phyloP scores from a whole-genome alignment of 2,113 vertebrate genomes.

The Cyanistes caeruleus region DNA sequence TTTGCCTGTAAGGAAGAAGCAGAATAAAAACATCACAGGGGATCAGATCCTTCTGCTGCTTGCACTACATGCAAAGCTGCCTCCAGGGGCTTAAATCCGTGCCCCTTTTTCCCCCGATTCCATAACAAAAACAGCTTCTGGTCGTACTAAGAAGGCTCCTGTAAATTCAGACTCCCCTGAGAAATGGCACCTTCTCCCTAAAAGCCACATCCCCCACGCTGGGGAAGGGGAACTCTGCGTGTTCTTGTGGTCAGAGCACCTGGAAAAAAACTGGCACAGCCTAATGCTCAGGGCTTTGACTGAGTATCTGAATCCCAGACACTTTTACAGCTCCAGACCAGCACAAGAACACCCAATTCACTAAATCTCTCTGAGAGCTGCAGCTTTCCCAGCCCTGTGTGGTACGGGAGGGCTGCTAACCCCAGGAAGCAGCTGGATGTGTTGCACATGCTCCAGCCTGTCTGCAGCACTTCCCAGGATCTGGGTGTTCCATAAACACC shows the following conservation, averaged over 20 bases:
- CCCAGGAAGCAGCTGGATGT: not conserved
- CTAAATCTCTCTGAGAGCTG: not conserved
- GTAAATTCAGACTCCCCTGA: not conserved
- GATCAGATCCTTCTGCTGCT: not conserved
- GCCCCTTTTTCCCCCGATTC: fast-evolving
- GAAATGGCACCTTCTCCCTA: not conserved
- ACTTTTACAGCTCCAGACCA: not conserved
- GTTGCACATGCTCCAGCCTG: not conserved
- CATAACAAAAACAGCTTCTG: not conserved
- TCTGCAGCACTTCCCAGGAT: fast-evolving
- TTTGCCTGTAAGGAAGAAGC: not conserved
- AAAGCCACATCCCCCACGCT: fast-evolving
- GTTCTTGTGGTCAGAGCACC: not conserved
- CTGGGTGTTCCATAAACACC: fast-evolving
- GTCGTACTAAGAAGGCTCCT: not conserved
- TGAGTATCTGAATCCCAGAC: not conserved
- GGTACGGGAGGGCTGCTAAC: not conserved
- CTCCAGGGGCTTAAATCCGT: not conserved
- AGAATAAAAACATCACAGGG: not conserved
- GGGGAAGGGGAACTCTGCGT: not conserved
- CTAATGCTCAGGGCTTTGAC: not conserved
- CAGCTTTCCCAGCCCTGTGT: not conserved
- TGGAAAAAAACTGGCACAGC: not conserved
- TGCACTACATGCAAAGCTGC: not conserved
- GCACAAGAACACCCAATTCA: not conserved